Base-by-base conservation (phyloP, 1,140 invertebrate species). In the Stegodyphus dumicola region DNA sequence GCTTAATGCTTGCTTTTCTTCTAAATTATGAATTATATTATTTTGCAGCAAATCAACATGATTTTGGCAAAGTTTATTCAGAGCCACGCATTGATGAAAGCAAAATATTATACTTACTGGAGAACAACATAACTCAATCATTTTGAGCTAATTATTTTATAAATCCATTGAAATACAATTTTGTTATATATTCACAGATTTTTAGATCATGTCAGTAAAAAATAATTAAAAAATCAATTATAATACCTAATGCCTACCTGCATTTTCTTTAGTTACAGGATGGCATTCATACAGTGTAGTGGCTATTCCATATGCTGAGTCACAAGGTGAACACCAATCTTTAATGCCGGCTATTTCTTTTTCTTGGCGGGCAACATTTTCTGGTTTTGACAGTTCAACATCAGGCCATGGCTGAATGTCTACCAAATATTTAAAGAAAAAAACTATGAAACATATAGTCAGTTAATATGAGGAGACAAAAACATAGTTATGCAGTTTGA, bases 251-350 rank as follows among this genome's bases (percentile, higher is more conserved):
- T 60, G n/a, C 9, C 17, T 15, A 90, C 90, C 92, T 52, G 95
- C 95, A 78, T 93, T 93, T 79, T 93, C 91, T 86, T 93, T 93
- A 64, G 94, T 95, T 33, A 94, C 90, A 85, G 95, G 95, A 91
- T 96, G 95, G 85, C 92, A 93, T 89, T 96, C 95, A 88, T 96
- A 96, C 3, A 96, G 90, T 0, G 94, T 95, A 33, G 94, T 92
- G 10, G 92, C 92, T 18, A 91, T 89, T 77, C 95, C 95, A 89
- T 93, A 96, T 2, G 94, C 94, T 84, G 91, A 91, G 69, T 93
- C 92, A 52, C 93, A 91, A 76, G 93, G 92, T 86, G 90, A 91
- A 88, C 92, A 93, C 95, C 95, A 95, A 90, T 95, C 92, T 2
- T 90, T 87, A n/a, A 94, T 91, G 71, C 94, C 94, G 51, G 94